Evolutionary conservation across 2,113 vertebrate species (phyloP), one percentile per base, ranked within the genome.

Genomic region (Amazona vittata): DNA sequence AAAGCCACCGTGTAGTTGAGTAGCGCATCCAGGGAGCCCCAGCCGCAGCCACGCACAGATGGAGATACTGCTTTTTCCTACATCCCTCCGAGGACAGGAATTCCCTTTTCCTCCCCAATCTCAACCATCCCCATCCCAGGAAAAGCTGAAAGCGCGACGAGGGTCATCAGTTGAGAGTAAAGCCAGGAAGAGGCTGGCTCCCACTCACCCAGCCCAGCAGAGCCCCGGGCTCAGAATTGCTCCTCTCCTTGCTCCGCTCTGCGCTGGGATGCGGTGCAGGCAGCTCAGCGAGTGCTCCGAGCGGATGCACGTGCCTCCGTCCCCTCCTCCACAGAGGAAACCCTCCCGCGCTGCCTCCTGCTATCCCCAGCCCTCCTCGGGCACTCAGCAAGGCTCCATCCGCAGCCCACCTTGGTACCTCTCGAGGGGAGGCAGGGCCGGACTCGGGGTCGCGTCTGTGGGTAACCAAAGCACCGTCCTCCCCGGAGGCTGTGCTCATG

Each of bases 1-100:
- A 28, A 53, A 88, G 33, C 24, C 79, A 26, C 2, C 0, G 3
- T 10, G 13, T 15, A 9, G 84, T 65, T 75, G 39, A 39, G 47
- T 3, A 35, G 69, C 73, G 86, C n/a, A 1, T 0, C 9, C 13
- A 7, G 39, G 31, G 70, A 35, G 10, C 20, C 74, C 3, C 29
- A 55, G 62, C 62, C 0, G 1, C 12, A 2, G 15, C 12, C 52
- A 44, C 8, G 21, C 39, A 15, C 25, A 11, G 57, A 39, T 10
- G 47, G 73, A 84, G 57, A n/a, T 39, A 78, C 33, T 50, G 65
- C 3, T 19, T 83, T 82, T 55, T 75, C 77, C 81, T 50, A 4
- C 2, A 0, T 0, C 3, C 68, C 29, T 62, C 35, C 0, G 0
- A 87, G 71, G n/a, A 37, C 26, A 64, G 80, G 71, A 90, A 69